Base-by-base conservation (phyloP, 2,888 invertebrate species). In the Cerastis leucographa region DNA sequence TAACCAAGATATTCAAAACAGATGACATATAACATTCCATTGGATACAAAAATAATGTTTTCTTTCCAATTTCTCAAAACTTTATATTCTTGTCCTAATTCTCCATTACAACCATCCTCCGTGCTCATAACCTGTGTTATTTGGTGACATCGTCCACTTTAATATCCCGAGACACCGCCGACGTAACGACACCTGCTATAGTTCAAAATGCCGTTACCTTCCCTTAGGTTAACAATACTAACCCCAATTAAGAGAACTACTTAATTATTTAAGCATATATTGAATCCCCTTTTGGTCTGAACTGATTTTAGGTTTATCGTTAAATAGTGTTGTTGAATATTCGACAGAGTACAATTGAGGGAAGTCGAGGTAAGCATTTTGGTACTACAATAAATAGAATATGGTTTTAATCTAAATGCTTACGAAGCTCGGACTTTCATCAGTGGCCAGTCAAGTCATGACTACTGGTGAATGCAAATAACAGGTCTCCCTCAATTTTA, bases 151-250 rank as follows among this genome's bases (percentile, higher is more conserved):
- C 59, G 76, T 77, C 73, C 87, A 82, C 70, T 72, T 73, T 88
- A 89, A 89, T 87, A 86, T 85, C 70, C 66, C 67, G 74, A 85
- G 83, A 85, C 78, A 68, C 65, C 70, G 78, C 40, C 77, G 64
- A 29, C 67, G 35, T 68, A 64, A 72, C 68, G 69, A 85, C 89
- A 89, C 87, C 89, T 89, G 87, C 72, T 83, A n/a, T n/a, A 74
- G 74, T 74, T 80, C 74, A 80, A 87, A 84, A 80, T 85, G 76
- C 84, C 42, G 84, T 89, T 87, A 74, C 61, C 66, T 70, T 76
- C 56, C 75, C 70, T 40, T 70, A 68, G 78, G 78, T 83, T 82
- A 78, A 75, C 62, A 79, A 78, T 64, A 82, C 66, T 61, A 70
- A 82, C 78, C 74, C 68, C 42, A 76, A 77, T 85, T 81, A 64